A percentile compares a stretch with the other conserved stretches of the same genome.
These are phyloP conservation scores for Pseudorasbora parva DNA, from an alignment of 2,113 vertebrate species.

Conservation along the genomic window DNA sequence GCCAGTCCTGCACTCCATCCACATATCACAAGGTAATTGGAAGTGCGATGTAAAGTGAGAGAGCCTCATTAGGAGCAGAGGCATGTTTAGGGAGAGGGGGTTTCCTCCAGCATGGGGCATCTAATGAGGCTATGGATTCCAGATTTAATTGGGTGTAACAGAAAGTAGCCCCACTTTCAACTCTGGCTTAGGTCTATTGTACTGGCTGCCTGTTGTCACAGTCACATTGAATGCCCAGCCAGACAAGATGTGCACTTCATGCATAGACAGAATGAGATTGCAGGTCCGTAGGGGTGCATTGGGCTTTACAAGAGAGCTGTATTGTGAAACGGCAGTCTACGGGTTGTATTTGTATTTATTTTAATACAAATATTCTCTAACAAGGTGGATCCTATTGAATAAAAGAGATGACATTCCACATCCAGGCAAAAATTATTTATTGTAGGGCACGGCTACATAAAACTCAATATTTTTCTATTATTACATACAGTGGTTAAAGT, in stretches of 20 bases:
- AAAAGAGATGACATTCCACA: too few species aligned
- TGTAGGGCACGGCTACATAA: too few species aligned
- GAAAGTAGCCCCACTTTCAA: conserved; percentile 47
- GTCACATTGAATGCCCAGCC: not conserved
- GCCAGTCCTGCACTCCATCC: conserved; percentile 12
- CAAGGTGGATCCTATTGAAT: too few species aligned
- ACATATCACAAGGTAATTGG: conserved; percentile 65
- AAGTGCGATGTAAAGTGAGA: conserved; percentile 63
- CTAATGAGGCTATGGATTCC: conserved; percentile 70
- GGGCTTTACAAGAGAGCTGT: not conserved
- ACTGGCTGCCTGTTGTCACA: conserved; percentile 4
- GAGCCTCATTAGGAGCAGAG: conserved; percentile 67
- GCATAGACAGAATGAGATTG: not conserved
- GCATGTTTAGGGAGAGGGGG: conserved; percentile 48
- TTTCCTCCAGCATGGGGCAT: conserved; percentile 57
- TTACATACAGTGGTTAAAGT: too few species aligned
- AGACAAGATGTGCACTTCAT: not conserved
- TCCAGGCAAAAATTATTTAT: too few species aligned
- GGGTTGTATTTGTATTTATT: not conserved
- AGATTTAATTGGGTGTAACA: conserved; percentile 66
- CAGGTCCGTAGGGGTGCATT: not conserved
- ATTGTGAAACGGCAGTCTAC: not conserved
- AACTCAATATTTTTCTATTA: too few species aligned
- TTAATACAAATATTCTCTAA: not conserved
- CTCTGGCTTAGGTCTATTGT: conserved; percentile 29